Evolutionary conservation across 2,888 invertebrate species (phyloP).

Genomic region (Schizotus pectinicornis): DNA sequence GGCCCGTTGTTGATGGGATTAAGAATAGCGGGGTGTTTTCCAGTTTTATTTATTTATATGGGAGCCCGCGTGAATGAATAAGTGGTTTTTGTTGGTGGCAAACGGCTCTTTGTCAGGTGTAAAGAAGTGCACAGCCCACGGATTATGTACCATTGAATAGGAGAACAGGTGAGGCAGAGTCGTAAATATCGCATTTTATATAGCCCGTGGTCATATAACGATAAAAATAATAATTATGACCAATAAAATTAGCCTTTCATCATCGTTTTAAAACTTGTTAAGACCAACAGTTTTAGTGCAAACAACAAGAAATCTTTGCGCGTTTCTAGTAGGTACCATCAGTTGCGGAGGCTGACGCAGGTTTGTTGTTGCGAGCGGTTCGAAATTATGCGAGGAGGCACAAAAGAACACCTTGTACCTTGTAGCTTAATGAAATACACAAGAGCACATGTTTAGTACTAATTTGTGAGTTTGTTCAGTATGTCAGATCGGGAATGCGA

Average conservation of each 20-base stretch:
- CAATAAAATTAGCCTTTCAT: slow-evolving; percentile 47
- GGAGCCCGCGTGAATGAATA: slow-evolving; percentile 37
- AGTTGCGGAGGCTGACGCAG: too few relatives aligned
- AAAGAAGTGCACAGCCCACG: slow-evolving; percentile 34
- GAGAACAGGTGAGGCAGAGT: slow-evolving; percentile 47
- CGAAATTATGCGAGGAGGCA: slow-evolving; percentile 12
- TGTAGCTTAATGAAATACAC: slow-evolving; percentile 28
- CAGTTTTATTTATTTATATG: slow-evolving; percentile 42
- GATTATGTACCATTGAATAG: slow-evolving; percentile 43
- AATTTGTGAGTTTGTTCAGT: slow-evolving; percentile 55
- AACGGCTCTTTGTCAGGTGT: slow-evolving; percentile 44
- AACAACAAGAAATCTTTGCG: slow-evolving; percentile 22
- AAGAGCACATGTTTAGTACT: slow-evolving; percentile 52
- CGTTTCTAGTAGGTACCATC: not conserved
- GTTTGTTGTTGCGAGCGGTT: slow-evolving; percentile 1
- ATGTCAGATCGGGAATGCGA: slow-evolving; percentile 51
- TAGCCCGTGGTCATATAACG: slow-evolving; percentile 42
- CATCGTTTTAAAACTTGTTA: slow-evolving; percentile 43
- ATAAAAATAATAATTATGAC: slow-evolving; percentile 49
- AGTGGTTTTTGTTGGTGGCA: slow-evolving; percentile 42
- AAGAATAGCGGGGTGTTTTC: slow-evolving; percentile 43
- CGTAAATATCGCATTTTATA: slow-evolving; percentile 49
- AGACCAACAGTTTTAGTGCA: slow-evolving; percentile 29
- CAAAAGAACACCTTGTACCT: slow-evolving; percentile 25
- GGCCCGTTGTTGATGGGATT: slow-evolving; percentile 32